Evolutionary conservation across 2,113 vertebrate species (phyloP).

Genomic region (Chaetodon trifascialis): DNA sequence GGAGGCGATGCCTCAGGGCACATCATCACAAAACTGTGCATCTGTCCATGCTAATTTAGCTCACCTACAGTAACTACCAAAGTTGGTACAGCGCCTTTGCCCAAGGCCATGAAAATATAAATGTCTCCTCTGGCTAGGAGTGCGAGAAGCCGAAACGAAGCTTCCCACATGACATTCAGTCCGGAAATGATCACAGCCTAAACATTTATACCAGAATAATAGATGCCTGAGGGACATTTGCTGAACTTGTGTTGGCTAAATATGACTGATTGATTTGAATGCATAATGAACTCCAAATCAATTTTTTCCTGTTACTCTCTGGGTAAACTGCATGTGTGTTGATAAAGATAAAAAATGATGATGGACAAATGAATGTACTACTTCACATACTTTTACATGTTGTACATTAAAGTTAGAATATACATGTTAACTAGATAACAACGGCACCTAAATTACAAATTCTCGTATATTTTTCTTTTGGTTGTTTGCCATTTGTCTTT

Average conservation of each 20-base stretch:
- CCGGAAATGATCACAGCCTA: background rate
- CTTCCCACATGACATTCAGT: background rate
- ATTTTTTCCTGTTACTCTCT: background rate
- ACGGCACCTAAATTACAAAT: too few relatives aligned
- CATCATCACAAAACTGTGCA: constrained; percentile 50
- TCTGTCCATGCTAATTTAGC: constrained; percentile 50
- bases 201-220: background rate
- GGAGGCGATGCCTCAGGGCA: constrained; percentile 37
- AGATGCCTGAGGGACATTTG: background rate
- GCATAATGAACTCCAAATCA: background rate
- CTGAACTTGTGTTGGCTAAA: background rate
- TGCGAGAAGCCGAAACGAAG: background rate
- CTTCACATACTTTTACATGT: too few relatives aligned
- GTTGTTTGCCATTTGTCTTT: too few relatives aligned
- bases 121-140: constrained; percentile 9
- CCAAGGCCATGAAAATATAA: constrained; percentile 28
- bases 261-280: background rate
- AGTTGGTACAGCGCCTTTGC: constrained; percentile 24
- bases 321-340: background rate
- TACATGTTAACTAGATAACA: too few relatives aligned
- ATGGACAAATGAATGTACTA: too few relatives aligned
- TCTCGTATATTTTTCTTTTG: too few relatives aligned
- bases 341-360: too few relatives aligned
- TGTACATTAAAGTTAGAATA: too few relatives aligned
- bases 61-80: constrained; percentile 35